phyloP scores from a whole-genome alignment of 2,888 invertebrate species.

The Apamea monoglypha region DNA sequence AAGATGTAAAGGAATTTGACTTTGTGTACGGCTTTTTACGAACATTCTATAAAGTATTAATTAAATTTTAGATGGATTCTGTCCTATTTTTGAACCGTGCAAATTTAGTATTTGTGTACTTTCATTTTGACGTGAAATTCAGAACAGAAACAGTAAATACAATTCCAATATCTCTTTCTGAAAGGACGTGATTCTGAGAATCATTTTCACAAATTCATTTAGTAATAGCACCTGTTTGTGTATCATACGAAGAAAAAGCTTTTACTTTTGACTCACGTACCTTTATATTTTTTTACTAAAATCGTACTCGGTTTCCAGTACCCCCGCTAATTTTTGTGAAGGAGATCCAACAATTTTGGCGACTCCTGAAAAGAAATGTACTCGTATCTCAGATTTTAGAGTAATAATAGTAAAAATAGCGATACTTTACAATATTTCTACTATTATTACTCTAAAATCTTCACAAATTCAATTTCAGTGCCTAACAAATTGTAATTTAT shows the following conservation, averaged over 20 bases:
- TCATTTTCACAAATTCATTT: not conserved
- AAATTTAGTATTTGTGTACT: not conserved
- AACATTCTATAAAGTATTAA: conserved; percentile 16
- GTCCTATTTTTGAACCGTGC: not conserved
- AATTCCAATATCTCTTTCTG: conserved; percentile 1
- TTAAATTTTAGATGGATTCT: not conserved
- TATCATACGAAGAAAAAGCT: not conserved
- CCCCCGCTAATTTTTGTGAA: not conserved
- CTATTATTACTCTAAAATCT: not conserved
- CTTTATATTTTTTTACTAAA: not conserved
- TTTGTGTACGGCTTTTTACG: conserved; percentile 31
- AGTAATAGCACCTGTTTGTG: not conserved
- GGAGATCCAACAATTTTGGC: not conserved
- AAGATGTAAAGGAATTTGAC: conserved; percentile 22
- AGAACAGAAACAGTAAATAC: not conserved
- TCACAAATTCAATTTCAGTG: not conserved
- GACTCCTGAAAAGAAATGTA: not conserved
- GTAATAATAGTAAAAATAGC: not conserved
- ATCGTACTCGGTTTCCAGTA: not conserved
- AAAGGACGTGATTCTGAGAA: not conserved
- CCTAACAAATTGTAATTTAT: not conserved
- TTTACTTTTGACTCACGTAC: not conserved
- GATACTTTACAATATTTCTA: not conserved
- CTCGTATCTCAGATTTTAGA: not conserved
- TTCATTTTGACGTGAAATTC: not conserved